phyloP scores from a whole-genome alignment of 2,113 vertebrate species.

The Tupaia chinensis region DNA sequence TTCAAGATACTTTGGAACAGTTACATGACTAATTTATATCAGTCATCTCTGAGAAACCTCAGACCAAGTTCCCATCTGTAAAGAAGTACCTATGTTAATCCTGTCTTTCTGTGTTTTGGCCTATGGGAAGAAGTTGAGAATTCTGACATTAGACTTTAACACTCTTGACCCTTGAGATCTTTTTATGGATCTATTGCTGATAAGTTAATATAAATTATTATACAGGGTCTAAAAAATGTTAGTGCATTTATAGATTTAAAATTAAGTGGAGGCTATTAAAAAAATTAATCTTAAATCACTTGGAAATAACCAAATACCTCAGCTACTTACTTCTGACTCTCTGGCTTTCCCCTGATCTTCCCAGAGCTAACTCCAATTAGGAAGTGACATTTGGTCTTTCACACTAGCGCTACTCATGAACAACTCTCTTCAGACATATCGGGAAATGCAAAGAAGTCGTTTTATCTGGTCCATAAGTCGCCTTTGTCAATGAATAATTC shows the following conservation, averaged over 20 bases:
- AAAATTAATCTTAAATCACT: neutral
- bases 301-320: neutral
- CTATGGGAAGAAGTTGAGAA: neutral
- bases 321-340: neutral
- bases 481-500: constrained; percentile 32
- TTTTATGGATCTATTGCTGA: neutral
- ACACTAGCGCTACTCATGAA: neutral
- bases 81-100: neutral
- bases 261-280: neutral
- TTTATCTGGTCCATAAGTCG: neutral
- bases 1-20: neutral
- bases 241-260: constrained; percentile 5
- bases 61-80: neutral
- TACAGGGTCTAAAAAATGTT: neutral
- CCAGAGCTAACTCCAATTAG: neutral
- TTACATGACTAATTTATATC: constrained; percentile 4
- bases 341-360: neutral
- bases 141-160: neutral
- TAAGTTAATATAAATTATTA: neutral
- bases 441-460: constrained; percentile 25
- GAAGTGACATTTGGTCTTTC: neutral
- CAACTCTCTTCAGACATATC: neutral
- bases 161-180: neutral
- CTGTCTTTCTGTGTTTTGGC: neutral
- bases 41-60: neutral